Evolutionary conservation across 2,113 vertebrate species (phyloP).

Genomic region (Colinus virginianus): DNA sequence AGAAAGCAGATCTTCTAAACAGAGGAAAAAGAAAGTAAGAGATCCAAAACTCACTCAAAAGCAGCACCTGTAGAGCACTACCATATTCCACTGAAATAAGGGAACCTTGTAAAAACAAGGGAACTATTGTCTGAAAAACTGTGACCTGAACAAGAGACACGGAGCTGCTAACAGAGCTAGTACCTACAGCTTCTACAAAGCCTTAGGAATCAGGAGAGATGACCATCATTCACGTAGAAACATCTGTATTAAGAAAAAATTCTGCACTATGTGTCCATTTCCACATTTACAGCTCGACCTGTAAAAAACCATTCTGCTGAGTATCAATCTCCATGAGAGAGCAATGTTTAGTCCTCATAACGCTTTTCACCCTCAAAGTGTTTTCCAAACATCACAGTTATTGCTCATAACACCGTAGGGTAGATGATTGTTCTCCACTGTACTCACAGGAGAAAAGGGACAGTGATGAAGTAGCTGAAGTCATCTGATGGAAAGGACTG

Average conservation of each 20-base stretch:
- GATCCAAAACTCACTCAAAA: background rate
- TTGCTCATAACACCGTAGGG: background rate
- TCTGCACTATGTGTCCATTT: background rate
- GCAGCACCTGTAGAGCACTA: background rate
- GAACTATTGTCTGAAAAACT: background rate
- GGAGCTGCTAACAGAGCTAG: background rate
- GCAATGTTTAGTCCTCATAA: background rate
- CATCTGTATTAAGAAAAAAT: background rate
- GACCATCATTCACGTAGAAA: background rate
- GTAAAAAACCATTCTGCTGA: background rate
- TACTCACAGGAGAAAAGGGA: background rate
- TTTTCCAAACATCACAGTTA: background rate
- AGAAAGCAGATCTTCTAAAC: background rate
- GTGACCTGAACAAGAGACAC: background rate
- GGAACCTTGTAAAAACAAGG: background rate
- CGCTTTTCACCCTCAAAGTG: background rate
- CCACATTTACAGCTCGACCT: background rate
- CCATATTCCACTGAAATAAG: background rate
- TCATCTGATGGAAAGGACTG: background rate
- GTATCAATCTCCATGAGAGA: background rate
- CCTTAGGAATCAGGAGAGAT: background rate
- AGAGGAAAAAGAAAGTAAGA: background rate
- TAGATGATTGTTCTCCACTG: background rate
- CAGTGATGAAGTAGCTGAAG: background rate
- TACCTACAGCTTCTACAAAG: background rate